Percentiles rank a stretch among this genome's conserved stretches.
Conservation (phyloP, 2,797 vertebrate species). For the Onychomys torridus region DNA sequence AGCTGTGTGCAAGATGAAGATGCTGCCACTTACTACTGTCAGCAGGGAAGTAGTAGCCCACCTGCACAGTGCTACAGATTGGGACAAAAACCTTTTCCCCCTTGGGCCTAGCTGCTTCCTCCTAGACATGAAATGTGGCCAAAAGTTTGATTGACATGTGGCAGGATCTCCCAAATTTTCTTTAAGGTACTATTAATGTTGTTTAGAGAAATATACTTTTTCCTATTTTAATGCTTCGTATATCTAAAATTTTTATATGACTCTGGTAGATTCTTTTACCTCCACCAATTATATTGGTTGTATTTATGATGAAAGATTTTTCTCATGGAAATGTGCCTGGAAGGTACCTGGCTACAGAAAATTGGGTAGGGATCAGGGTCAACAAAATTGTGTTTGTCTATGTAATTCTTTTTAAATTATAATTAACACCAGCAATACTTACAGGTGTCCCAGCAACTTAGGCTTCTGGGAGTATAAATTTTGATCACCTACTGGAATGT, state of each 20-base stretch:
- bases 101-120: background rate
- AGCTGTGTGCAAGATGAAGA: background rate
- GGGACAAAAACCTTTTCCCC: background rate
- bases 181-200: background rate
- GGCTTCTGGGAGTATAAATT: background rate
- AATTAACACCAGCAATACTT: background rate
- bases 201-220: background rate
- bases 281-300: no score
- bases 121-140: background rate
- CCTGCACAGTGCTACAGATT: background rate
- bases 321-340: no score
- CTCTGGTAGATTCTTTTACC: background rate
- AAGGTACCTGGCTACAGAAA: background rate
- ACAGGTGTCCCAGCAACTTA: background rate
- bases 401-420: background rate
- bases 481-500: background rate
- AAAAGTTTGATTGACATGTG: background rate
- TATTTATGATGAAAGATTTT: no score
- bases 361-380: background rate
- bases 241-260: background rate
- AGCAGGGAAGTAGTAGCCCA: accelerated
- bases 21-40: background rate
- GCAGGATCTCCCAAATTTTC: background rate
- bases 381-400: background rate
- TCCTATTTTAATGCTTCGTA: background rate